phyloP scores from a whole-genome alignment of 2,888 invertebrate genomes.

The Fragum whitleyi region DNA sequence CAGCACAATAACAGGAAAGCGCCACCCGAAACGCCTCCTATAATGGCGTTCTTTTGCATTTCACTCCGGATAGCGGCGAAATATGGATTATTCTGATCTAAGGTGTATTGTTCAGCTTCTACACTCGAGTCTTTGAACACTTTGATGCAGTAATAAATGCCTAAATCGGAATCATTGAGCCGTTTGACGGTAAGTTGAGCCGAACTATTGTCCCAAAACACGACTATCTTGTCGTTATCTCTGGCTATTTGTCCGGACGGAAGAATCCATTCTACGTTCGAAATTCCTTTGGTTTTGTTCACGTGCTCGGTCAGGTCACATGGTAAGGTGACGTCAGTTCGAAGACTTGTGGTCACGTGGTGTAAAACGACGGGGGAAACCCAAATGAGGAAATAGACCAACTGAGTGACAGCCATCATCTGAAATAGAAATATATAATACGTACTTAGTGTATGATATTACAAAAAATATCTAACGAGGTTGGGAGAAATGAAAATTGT shows the following conservation, averaged over 20 bases:
- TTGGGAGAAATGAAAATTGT: too few relatives aligned
- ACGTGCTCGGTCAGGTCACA: constrained; percentile 12
- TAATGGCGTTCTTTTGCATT: constrained; percentile 70
- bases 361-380: neutral
- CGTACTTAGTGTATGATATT: too few relatives aligned
- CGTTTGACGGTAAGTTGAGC: constrained; percentile 3
- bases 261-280: constrained; percentile 36
- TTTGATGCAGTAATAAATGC: constrained; percentile 72
- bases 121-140: constrained; percentile 52
- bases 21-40: constrained; percentile 74
- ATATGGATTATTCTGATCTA: constrained; percentile 75
- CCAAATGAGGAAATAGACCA: constrained; percentile 13
- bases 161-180: constrained; percentile 63
- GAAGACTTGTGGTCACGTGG: constrained; percentile 15
- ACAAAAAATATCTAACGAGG: too few relatives aligned
- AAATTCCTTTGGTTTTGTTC: neutral
- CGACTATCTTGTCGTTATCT: neutral
- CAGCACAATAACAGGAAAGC: constrained; percentile 63
- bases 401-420: neutral
- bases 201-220: neutral
- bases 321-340: constrained; percentile 21
- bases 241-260: constrained; percentile 31
- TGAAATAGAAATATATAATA: too few relatives aligned
- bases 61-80: constrained; percentile 64
- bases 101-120: constrained; percentile 57